Evolutionary conservation across 1,140 invertebrate species (phyloP).

Genomic region (Chironomus tepperi): DNA sequence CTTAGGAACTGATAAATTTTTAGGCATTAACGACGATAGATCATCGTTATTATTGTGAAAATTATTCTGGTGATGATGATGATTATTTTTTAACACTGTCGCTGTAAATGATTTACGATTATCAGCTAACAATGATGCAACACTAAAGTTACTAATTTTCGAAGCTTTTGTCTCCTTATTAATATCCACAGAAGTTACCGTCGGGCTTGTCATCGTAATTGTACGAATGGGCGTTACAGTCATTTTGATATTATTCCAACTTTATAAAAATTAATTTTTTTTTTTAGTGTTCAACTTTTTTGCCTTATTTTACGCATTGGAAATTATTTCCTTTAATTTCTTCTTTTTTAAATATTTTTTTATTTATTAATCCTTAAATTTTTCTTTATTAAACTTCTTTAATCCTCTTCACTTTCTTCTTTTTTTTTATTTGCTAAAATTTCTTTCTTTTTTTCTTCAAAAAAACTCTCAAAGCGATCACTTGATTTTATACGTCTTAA

Average conservation of each 20-base stretch:
- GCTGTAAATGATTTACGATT: conserved; percentile 42
- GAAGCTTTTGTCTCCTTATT: conserved; percentile 35
- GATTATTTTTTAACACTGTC: conserved; percentile 33
- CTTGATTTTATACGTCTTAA: neutral
- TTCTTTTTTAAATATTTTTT: neutral
- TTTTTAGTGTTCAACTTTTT: neutral
- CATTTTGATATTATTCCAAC: conserved; percentile 29
- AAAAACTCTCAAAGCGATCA: neutral
- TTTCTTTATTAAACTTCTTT: neutral
- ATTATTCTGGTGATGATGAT: conserved; percentile 1
- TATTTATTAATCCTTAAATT: neutral
- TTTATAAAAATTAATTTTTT: neutral
- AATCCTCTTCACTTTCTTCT: neutral
- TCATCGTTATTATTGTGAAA: conserved; percentile 24
- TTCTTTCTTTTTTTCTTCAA: neutral
- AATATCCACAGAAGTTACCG: conserved; percentile 36
- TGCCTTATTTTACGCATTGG: neutral
- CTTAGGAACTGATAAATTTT: conserved; percentile 36
- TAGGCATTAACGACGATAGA: conserved; percentile 30
- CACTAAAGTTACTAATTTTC: conserved; percentile 54
- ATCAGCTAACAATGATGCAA: conserved; percentile 56
- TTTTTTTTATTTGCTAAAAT: neutral
- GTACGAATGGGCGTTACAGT: conserved; percentile 40
- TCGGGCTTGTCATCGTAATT: conserved; percentile 40
- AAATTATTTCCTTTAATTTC: neutral